Evolutionary conservation across 2,113 vertebrate genomes (phyloP), one percentile per base, ranked within the genome.

Genomic region (Malurus melanocephalus): DNA sequence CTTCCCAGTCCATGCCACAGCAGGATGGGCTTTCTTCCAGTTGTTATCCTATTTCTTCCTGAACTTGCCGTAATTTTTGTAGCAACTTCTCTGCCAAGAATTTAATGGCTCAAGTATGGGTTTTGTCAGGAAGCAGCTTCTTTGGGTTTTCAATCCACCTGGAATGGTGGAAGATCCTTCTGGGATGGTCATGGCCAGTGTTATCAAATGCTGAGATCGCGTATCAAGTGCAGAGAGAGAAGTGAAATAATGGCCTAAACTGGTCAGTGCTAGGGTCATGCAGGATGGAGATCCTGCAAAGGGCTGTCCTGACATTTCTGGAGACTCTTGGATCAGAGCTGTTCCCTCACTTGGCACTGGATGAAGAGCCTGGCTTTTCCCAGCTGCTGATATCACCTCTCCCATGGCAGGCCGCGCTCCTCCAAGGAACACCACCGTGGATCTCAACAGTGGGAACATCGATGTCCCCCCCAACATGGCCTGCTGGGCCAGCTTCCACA

Each of bases 381-480:
- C 87, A 14, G 16, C 17, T 7, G 3, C 79, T 71, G 42, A 85
- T 27, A 40, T 30, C 33, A 16, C 38, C 79, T 95, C 9, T 90
- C 76, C 4, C 2, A 32, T 16, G n/a, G 49, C 90, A 99, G 99
- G 99, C 32, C 98, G 99, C 2, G 99, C 99, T 38, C 98, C 98
- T 67, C 99, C 99, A 1, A 97, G 98, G 80, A 99, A 99, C 75
- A 98, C 98, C 13, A 99, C 98, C 10, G 99, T 99, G 45, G 99
- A 99, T 79, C 97, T 99, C 62, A 99, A 99, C 95, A 99, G 98
- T 4, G 99, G 99, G 11, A 99, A 99, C 93, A 99, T 99, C 0
- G 99, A 99, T 1, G 98, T 99, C 22, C 99, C 99, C 19, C 98
- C 99, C 38, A 99, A 99, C 95, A 99, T 99, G 99, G 98, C 99